Percentiles rank a stretch among this genome's conserved stretches.
phyloP scores from a whole-genome alignment of 2,888 invertebrate species.

The Schrankia costaestrigalis region DNA sequence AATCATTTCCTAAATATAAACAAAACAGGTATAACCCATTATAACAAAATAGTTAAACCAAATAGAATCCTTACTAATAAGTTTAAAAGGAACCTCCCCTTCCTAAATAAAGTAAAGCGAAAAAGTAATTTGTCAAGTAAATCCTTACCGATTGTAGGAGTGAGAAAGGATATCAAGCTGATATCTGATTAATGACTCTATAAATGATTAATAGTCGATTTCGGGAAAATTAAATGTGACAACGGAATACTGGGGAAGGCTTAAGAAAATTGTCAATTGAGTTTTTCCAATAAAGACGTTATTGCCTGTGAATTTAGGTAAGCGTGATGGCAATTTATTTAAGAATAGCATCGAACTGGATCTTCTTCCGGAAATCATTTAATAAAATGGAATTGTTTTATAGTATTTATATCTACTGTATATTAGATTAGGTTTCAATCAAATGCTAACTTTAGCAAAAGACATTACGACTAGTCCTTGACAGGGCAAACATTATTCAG shows the following conservation, averaged over 20 bases:
- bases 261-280: conserved; percentile 21
- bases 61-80: too few species aligned
- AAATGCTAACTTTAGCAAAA: too few species aligned
- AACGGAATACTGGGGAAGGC: conserved; percentile 23
- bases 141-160: conserved; percentile 55
- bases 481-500: conserved; percentile 26
- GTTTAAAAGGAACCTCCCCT: conserved; percentile 20
- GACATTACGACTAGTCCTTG: too few species aligned
- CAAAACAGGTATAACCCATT: too few species aligned
- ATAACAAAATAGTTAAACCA: background rate
- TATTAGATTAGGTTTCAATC: too few species aligned
- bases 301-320: conserved; percentile 2
- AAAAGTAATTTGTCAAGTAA: conserved; percentile 78
- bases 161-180: conserved; percentile 49
- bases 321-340: background rate
- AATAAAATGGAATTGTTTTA: too few species aligned
- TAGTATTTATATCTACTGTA: too few species aligned
- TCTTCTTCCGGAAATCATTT: too few species aligned
- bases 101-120: conserved; percentile 60
- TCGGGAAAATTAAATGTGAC: conserved; percentile 38
- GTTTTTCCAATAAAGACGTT: conserved; percentile 12
- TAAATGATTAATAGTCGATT: conserved; percentile 58
- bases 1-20: too few species aligned
- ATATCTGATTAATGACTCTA: conserved; percentile 59
- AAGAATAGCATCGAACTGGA: too few species aligned